Evolutionary conservation across 2,888 invertebrate genomes (phyloP), one percentile per base, ranked within the genome.

Genomic region (Sturmia bella): DNA sequence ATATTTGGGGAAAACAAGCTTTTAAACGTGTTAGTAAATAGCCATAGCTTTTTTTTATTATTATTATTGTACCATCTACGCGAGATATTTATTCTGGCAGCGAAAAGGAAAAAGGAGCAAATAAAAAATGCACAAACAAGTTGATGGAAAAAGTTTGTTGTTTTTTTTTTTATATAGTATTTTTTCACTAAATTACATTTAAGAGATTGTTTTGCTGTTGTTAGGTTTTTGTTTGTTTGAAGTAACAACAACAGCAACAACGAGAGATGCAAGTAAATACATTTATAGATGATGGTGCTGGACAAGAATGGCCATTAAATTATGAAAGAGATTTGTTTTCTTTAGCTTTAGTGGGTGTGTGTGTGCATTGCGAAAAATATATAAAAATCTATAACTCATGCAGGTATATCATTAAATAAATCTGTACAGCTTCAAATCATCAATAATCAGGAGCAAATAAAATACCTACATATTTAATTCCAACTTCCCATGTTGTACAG

Each of bases 141-240:
- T 87, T 89, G 88, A 89, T 87, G 89, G 87, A 89, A 89, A 89
- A 89, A 89, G 87, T 88, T 89, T n/a, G n/a, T n/a, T n/a, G n/a
- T n/a, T 89, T 87, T n/a, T n/a, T 50, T 43, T 61, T 63, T 72
- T 45, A 27, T 4, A 27, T 27, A 27, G 5, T 32, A 15, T 45
- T 17, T 75, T 48, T 76, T 61, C 68, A 63, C 87, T 89, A 89
- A 89, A 89, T 89, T 89, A 89, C 89, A 89, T 89, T 87, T 86
- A 84, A 84, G 83, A 72, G 79, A 75, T 83, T 84, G 80, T 86
- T 82, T 52, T 78, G 57, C 39, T 70, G 52, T 77, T 70, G 77
- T 59, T 52, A 48, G 21, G 21, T 39, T 56, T 17, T 11, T 9
- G 64, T 48, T 66, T 32, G 1, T 32, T 32, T 32, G 32, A 32